Conservation (phyloP, 2,797 vertebrate species). For the Limosa lapponica region DNA sequence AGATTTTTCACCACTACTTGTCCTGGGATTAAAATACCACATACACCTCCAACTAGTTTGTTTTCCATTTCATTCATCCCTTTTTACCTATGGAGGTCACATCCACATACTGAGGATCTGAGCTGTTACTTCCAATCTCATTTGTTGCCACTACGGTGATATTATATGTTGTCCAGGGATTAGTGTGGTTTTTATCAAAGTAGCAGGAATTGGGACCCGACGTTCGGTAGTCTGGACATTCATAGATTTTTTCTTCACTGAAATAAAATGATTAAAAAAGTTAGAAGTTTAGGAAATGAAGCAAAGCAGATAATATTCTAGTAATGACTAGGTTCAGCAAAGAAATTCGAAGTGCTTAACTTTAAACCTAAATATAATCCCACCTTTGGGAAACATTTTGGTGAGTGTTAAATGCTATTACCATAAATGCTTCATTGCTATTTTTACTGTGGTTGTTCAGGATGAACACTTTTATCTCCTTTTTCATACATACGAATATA, state of each 20-base stretch:
- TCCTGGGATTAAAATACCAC: neutral
- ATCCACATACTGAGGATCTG: conserved; percentile 86
- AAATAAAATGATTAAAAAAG: conserved; percentile 29
- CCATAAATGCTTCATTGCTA: neutral
- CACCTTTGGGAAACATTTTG: neutral
- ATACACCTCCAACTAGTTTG: neutral
- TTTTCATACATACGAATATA: neutral
- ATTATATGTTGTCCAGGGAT: conserved; percentile 87
- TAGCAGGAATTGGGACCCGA: conserved; percentile 91
- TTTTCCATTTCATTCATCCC: neutral
- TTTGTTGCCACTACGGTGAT: conserved; percentile 91
- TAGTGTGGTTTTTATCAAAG: conserved; percentile 90
- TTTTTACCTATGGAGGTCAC: conserved; percentile 89
- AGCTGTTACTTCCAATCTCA: conserved; percentile 82
- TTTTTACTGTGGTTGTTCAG: neutral
- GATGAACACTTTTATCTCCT: neutral
- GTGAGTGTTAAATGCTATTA: neutral
- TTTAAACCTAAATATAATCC: neutral
- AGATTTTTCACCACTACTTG: neutral
- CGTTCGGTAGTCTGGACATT: conserved; percentile 91
- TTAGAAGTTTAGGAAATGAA: neutral
- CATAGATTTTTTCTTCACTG: conserved; percentile 74
- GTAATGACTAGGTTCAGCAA: neutral
- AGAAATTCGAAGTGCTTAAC: neutral
- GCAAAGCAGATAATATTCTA: neutral